A percentile compares a stretch with the other conserved stretches of the same genome.
Conservation (phyloP, 2,113 vertebrate genomes). For the Caranx melampygus region DNA sequence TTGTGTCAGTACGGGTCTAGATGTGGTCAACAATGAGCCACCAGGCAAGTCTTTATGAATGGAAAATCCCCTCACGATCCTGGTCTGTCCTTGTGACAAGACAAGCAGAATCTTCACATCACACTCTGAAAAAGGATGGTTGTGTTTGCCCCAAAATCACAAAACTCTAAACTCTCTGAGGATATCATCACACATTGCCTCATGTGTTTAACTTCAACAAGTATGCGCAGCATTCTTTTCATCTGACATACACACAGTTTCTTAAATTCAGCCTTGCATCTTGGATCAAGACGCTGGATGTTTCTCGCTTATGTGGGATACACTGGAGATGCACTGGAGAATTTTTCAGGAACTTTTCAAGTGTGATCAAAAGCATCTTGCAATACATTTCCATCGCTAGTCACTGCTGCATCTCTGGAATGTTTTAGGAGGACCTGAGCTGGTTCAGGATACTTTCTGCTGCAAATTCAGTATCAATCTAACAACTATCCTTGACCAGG, state of each 20-base stretch:
- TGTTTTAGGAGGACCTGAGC: not conserved
- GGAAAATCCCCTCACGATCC: not conserved
- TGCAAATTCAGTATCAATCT: not conserved
- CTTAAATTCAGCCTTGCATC: not conserved
- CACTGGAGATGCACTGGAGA: too few species aligned
- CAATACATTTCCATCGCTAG: too few species aligned
- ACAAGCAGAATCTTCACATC: too few species aligned
- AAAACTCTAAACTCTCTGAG: conserved; percentile 6
- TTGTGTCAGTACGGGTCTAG: too few species aligned
- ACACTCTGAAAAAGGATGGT: not conserved
- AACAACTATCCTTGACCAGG: too few species aligned
- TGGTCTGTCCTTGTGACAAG: not conserved
- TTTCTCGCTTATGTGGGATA: too few species aligned
- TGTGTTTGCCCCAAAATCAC: not conserved
- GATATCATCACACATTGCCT: not conserved
- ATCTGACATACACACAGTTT: not conserved
- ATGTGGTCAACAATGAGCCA: not conserved
- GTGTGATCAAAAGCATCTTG: too few species aligned
- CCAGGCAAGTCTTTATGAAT: not conserved
- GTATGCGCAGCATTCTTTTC: not conserved
- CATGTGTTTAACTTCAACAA: conserved; percentile 1
- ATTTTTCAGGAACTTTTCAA: too few species aligned
- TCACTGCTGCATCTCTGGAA: not conserved
- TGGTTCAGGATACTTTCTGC: not conserved
- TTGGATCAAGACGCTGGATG: too few species aligned